These are phyloP conservation scores for Sanderia malayensis DNA, from an alignment of 30 jellyfish, hydroid and myxozoan species.

Conservation along the genomic window DNA sequence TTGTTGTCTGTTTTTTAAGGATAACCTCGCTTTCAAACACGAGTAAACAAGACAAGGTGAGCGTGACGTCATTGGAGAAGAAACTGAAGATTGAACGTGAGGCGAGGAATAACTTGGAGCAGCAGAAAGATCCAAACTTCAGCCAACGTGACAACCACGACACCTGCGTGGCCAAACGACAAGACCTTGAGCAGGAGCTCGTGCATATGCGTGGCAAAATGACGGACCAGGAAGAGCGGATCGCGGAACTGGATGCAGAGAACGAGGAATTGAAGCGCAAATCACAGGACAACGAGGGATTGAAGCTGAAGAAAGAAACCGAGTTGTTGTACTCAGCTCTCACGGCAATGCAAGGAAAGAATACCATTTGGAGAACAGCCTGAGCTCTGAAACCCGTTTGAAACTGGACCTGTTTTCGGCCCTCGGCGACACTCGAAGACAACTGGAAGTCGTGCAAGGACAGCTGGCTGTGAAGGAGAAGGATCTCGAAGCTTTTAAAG, in stretches of 20 bases:
- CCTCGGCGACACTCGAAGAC: slow-evolving; percentile 98
- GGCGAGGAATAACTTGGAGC: slow-evolving; percentile 60
- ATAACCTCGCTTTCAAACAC: slow-evolving; percentile 44
- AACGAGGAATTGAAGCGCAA: slow-evolving; percentile 68
- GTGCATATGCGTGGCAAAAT: slow-evolving; percentile 57
- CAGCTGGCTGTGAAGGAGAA: slow-evolving; percentile 75
- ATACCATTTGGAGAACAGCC: slow-evolving; percentile 96
- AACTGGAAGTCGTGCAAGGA: slow-evolving; percentile 83
- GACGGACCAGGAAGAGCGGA: slow-evolving; percentile 48
- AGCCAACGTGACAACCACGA: slow-evolving; percentile 86
- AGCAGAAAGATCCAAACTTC: slow-evolving; percentile 69
- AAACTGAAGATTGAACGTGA: slow-evolving; percentile 87
- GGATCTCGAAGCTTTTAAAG: slow-evolving; percentile 87
- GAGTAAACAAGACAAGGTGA: slow-evolving; percentile 81
- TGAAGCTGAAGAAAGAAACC: slow-evolving; percentile 86
- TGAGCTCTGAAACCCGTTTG: slow-evolving; percentile 96
- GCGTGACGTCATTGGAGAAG: slow-evolving; percentile 73
- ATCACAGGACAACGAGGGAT: slow-evolving; percentile 70
- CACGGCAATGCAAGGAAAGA: slow-evolving; percentile 96
- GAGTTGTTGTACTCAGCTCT: slow-evolving; percentile 89
- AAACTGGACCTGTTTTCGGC: slow-evolving; percentile 97
- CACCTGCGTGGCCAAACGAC: slow-evolving; percentile 83
- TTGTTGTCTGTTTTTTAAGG: too few relatives aligned
- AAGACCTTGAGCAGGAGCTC: slow-evolving; percentile 87
- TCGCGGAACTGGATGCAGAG: slow-evolving; percentile 71